Evolutionary conservation across 2,113 vertebrate species (phyloP).

Genomic region (Istiophorus platypterus): DNA sequence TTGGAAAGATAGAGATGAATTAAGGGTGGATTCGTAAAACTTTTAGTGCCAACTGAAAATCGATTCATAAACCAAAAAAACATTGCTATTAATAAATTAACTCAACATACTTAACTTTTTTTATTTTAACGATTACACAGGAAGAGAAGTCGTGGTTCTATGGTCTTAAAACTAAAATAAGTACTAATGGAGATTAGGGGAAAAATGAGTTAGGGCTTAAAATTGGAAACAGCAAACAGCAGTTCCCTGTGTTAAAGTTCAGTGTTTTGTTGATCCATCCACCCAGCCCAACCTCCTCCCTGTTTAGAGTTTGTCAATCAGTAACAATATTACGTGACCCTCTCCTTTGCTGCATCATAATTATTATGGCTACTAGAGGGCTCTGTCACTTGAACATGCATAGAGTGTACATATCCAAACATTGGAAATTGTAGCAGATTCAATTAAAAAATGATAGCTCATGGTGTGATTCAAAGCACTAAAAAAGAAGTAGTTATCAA

Average conservation of each 20-base stretch:
- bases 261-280: neutral
- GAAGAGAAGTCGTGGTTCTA: neutral
- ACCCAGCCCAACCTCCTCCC: too few relatives aligned
- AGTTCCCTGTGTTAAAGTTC: too few relatives aligned
- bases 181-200: too few relatives aligned
- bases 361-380: too few relatives aligned
- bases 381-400: too few relatives aligned
- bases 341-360: too few relatives aligned
- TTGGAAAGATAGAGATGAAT: neutral
- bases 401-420: neutral
- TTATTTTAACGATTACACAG: neutral
- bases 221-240: too few relatives aligned
- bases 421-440: neutral
- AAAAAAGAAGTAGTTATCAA: neutral
- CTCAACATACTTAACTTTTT: neutral
- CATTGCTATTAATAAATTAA: neutral
- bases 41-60: too few relatives aligned
- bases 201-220: too few relatives aligned
- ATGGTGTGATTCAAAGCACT: neutral
- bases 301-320: neutral
- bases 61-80: neutral
- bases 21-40: neutral
- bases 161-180: neutral
- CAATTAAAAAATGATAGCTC: neutral
- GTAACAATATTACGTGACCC: too few relatives aligned